These are phyloP conservation scores for Deilephila elpenor DNA, from an alignment of 2,888 invertebrate genomes.

Conservation along the genomic window DNA sequence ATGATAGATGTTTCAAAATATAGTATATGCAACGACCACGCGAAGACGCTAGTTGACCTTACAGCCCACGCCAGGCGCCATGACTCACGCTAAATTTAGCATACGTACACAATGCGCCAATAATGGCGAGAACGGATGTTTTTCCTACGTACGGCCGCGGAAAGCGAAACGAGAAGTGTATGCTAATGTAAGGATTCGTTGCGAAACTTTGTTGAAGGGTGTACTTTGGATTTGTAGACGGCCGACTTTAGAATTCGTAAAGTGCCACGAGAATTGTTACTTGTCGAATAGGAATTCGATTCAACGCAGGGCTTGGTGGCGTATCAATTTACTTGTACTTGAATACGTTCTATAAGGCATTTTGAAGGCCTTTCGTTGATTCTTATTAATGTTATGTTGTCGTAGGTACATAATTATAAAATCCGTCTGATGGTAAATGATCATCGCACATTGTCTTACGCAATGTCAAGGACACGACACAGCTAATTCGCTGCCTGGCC, in stretches of 20 bases:
- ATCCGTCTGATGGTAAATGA: too few species aligned
- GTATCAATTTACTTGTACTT: too few species aligned
- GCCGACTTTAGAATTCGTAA: background rate
- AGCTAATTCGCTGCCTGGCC: too few species aligned
- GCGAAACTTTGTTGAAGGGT: slow-evolving; percentile 19
- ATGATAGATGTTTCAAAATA: background rate
- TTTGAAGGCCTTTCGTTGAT: too few species aligned
- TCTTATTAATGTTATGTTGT: too few species aligned
- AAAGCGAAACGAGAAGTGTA: slow-evolving; percentile 17
- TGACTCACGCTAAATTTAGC: slow-evolving; percentile 32
- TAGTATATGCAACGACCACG: background rate
- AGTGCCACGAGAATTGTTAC: background rate
- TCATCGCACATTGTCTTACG: too few species aligned
- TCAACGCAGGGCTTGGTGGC: too few species aligned
- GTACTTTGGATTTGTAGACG: background rate
- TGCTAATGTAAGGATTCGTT: slow-evolving; percentile 4
- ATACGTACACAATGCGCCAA: slow-evolving; percentile 30
- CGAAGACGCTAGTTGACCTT: slow-evolving; percentile 29
- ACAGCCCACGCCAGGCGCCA: slow-evolving; percentile 30
- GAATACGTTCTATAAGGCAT: too few species aligned
- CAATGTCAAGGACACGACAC: too few species aligned
- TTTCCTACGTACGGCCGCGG: slow-evolving; percentile 10
- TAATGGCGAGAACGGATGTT: slow-evolving; percentile 22
- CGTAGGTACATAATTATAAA: too few species aligned
- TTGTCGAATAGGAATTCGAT: too few species aligned